Evolutionary conservation across 2,797 vertebrate species (phyloP), one percentile per base, ranked within the genome.

Genomic region (Oreortyx pictus): DNA sequence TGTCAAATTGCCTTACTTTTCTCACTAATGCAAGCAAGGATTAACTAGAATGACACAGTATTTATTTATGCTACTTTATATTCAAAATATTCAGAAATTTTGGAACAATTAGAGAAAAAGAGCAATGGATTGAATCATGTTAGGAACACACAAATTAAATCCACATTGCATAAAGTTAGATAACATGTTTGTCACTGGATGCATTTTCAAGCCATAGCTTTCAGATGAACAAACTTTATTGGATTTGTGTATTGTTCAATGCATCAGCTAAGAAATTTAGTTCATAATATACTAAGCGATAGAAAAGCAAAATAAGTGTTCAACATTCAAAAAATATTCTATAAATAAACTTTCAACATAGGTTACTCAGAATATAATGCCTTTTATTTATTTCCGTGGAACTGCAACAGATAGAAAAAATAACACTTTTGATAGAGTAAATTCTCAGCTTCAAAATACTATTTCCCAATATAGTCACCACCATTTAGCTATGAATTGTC

Each of bases 1-100:
- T 46, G 83, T 73, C n/a, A 90, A 93, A 92, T 81, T 67, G 19
- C 11, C 29, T 86, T 76, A 61, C 24, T 82, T 70, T 84, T 86
- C 37, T 91, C 35, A 46, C 47, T 79, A 88, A 67, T 44, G 61
- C 14, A 73, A 10, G 16, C 13, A 79, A 78, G 72, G 43, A 47
- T 77, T 60, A 62, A 82, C 8, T 88, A 84, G 76, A 93, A 78
- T 57, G 10, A 1, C 6, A 68, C 11, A 2, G 11, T 67, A 60
- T 88, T 71, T 83, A 67, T 81, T 50, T 86, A 72, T 74, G 39
- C 46, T 80, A 70, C 22, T 75, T 95, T n/a, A 33, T 29, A 47
- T 47, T 24, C 61, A 94, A 92, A 92, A 46, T 5, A 52, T 56
- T 75, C 68, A 57, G 31, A 9, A 60, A 18, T 43, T 87, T 92